Evolutionary conservation across 1,140 invertebrate species (phyloP).

Genomic region (Euwallacea similis): DNA sequence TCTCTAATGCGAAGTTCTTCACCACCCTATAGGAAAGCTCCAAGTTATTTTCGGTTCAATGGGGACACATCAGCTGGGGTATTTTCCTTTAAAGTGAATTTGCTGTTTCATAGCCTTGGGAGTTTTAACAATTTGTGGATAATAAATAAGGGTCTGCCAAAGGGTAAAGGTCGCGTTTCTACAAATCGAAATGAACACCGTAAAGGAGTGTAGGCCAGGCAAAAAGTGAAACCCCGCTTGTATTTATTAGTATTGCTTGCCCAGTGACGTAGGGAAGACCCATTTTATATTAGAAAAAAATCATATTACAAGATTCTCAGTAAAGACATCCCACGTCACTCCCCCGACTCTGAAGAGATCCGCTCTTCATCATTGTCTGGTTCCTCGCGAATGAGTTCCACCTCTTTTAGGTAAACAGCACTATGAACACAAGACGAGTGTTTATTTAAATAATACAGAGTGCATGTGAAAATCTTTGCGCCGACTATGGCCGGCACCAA

Average conservation of each 20-base stretch:
- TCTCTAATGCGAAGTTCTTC: conserved; percentile 27
- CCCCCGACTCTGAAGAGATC: no score
- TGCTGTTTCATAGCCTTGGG: conserved; percentile 7
- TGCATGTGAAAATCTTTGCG: conserved; percentile 12
- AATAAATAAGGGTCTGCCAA: conserved; percentile 9
- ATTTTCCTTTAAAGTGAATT: conserved; percentile 7
- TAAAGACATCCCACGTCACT: no score
- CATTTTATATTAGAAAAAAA: no score
- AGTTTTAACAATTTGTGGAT: neutral
- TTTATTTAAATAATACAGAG: conserved; percentile 4
- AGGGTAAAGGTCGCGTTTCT: conserved; percentile 19
- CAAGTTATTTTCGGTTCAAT: conserved; percentile 3
- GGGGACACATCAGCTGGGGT: no score
- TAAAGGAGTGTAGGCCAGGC: conserved; percentile 19
- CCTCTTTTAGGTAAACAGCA: neutral
- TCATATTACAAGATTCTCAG: no score
- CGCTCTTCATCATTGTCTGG: neutral
- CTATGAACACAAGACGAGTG: neutral
- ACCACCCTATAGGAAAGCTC: conserved; percentile 21
- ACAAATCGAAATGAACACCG: conserved; percentile 26
- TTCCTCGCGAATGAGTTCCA: neutral
- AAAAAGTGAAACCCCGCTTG: conserved; percentile 19
- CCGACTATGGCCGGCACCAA: conserved; percentile 28
- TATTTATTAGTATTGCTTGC: no score
- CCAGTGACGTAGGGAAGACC: no score